Percentiles rank a stretch among this genome's conserved stretches.
These are phyloP conservation scores for Dryoscopus gambensis DNA, from an alignment of 2,113 vertebrate genomes.

Conservation along the genomic window DNA sequence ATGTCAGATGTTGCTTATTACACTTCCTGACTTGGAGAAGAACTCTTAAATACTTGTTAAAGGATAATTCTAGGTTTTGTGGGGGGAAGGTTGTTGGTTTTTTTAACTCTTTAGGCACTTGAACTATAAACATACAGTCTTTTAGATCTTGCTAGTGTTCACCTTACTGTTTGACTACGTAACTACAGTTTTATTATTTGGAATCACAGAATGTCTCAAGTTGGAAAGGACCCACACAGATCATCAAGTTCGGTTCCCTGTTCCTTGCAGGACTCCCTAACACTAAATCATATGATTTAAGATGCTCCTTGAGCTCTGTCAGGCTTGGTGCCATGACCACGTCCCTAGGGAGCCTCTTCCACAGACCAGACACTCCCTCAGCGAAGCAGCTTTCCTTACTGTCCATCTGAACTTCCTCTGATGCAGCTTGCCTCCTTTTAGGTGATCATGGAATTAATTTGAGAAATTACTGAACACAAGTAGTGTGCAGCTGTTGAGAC, in stretches of 20 bases:
- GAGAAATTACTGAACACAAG: background rate
- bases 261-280: background rate
- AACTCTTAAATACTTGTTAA: background rate
- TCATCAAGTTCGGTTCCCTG: background rate
- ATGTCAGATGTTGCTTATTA: background rate
- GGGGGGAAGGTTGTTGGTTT: background rate
- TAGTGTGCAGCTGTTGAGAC: background rate
- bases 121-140: background rate
- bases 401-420: background rate
- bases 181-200: background rate
- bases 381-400: background rate
- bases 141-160: background rate
- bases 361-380: background rate
- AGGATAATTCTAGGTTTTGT: background rate
- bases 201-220: background rate
- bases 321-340: background rate
- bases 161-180: background rate
- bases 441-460: background rate
- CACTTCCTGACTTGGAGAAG: background rate
- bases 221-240: background rate
- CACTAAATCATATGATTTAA: background rate
- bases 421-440: background rate
- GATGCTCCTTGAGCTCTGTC: background rate
- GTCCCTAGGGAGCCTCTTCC: background rate
- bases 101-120: background rate